phyloP scores from a whole-genome alignment of 2,113 vertebrate genomes.

The Mustelus asterias region DNA sequence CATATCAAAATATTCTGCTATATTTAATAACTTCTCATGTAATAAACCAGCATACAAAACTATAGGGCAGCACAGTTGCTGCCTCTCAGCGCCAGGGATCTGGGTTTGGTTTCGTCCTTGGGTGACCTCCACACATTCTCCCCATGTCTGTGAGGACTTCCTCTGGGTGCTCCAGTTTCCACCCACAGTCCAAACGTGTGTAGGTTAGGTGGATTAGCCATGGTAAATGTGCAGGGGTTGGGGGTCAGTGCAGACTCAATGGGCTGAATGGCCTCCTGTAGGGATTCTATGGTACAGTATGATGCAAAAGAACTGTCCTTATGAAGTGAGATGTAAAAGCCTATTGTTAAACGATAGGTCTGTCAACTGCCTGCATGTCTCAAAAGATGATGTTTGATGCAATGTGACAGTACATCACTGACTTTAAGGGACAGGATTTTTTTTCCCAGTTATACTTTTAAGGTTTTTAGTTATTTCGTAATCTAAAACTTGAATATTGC shows the following conservation, averaged over 20 bases:
- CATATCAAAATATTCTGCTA: background rate
- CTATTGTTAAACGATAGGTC: background rate
- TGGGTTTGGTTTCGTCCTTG: no score
- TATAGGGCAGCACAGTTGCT: background rate
- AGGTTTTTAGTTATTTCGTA: background rate
- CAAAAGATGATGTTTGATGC: background rate
- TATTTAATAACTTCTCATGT: background rate
- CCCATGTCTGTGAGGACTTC: no score
- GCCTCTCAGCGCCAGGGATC: no score
- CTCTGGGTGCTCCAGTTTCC: no score
- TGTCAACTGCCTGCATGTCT: background rate
- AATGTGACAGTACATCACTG: background rate
- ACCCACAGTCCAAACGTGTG: no score
- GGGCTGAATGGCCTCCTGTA: no score
- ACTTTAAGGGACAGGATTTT: background rate
- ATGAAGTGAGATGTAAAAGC: background rate
- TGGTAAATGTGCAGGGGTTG: no score
- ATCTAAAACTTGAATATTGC: background rate
- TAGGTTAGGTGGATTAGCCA: no score
- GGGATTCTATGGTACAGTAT: background rate
- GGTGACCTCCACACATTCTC: no score
- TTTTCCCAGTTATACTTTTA: background rate
- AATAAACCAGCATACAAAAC: background rate
- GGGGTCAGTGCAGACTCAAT: no score
- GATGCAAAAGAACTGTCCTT: background rate